Base-by-base conservation (phyloP, 2,888 invertebrate genomes). In the Agapostemon virescens region DNA sequence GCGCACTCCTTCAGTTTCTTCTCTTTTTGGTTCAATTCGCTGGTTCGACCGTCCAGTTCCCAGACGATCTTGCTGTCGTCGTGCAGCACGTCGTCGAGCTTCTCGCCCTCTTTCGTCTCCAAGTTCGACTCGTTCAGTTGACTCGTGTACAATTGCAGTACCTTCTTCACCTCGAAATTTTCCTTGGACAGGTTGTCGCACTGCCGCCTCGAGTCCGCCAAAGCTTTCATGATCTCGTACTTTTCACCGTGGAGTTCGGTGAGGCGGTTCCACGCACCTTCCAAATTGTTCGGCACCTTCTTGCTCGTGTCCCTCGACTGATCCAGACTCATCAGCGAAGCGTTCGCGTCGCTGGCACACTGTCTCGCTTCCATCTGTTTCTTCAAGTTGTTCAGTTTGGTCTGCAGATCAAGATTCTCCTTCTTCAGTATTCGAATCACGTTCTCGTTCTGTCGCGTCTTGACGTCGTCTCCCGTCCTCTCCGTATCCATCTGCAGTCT, bases 31-130 rank as follows among this genome's bases (percentile, higher is more conserved):
- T 89, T 79, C 30, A 94, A 84, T 0, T 90, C 89, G 9, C 92
- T 90, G 69, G 90, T 93, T 20, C 92, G 92, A 82, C 45, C 90
- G 77, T 94, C 93, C 15, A 94, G 77, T 81, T 94, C 94, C 66
- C 93, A 93, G 79, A 89, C 84, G 69, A 89, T 78, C 42, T 76
- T 84, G 82, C 87, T 89, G 58, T 90, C 90, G 38, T 89, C 87
- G 23, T 79, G 84, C 40, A 89, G 15, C 13, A 88, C 68, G 0
- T 49, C 9, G 33, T 89, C 88, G 26, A 89, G 89, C 55, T 88
- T 88, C 17, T 84, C 86, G 4, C 81, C 76, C 30, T 88, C 74
- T 61, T 85, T 79, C 1, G 77, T 80, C 5, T 52, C 52, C 0
- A 81, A 38, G 40, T 87, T 84, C 6, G 81, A 58, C 30, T 82